A percentile compares a stretch with the other conserved stretches of the same genome.
phyloP scores from a whole-genome alignment of 2,113 vertebrate genomes.

The Chaetura pelagica region DNA sequence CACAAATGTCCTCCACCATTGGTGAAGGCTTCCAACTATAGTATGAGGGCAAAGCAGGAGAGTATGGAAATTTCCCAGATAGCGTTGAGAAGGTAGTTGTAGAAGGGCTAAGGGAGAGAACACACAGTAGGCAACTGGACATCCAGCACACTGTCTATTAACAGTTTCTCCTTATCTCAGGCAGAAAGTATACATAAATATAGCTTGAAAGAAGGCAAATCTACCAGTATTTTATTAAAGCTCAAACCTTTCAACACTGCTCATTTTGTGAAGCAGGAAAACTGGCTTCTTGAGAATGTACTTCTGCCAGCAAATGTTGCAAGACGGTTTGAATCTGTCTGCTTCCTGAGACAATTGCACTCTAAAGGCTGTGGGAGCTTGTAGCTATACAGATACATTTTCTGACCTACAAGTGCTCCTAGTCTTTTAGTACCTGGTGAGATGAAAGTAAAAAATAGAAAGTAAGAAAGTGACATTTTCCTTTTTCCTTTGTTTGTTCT shows the following conservation, averaged over 20 bases:
- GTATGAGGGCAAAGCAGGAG: background rate
- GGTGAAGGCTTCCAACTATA: background rate
- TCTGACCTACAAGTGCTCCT: background rate
- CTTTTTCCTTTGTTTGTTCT: background rate
- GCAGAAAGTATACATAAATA: background rate
- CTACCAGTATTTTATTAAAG: background rate
- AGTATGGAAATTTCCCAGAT: background rate
- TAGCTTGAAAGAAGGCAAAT: background rate
- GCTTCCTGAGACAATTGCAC: background rate
- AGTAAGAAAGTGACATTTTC: background rate
- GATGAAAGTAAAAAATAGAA: background rate
- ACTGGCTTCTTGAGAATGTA: background rate
- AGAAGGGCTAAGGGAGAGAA: background rate
- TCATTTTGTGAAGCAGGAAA: background rate
- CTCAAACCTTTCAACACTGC: background rate
- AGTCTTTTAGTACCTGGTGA: background rate
- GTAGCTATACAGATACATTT: background rate
- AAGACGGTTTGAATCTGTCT: background rate
- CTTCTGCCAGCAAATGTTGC: background rate
- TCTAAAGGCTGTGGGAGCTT: background rate
- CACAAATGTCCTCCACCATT: background rate
- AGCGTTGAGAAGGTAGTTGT: accelerated
- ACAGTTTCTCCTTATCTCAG: background rate
- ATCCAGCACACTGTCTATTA: background rate
- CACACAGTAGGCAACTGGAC: background rate